phyloP scores from a whole-genome alignment of 2,113 vertebrate genomes.

The western clawed frog (Xenopus tropicalis) region DNA sequence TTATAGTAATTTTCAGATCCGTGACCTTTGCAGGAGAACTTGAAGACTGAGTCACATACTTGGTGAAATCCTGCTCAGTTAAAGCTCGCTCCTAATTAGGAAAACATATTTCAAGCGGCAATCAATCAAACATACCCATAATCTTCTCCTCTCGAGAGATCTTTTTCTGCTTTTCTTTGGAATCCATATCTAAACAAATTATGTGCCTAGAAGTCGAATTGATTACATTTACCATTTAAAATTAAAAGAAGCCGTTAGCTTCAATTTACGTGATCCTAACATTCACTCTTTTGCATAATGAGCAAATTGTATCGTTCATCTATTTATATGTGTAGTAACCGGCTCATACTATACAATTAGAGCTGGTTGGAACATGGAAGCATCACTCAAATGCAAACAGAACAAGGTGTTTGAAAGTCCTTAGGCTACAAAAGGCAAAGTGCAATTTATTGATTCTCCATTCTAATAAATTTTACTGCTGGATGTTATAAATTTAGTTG shows the following conservation, averaged over 20 bases:
- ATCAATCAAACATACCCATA: slow-evolving; percentile 47
- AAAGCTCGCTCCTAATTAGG: slow-evolving; percentile 51
- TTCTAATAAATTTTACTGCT: too few relatives aligned
- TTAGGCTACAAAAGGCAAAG: too few relatives aligned
- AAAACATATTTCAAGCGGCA: slow-evolving; percentile 48
- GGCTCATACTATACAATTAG: neutral
- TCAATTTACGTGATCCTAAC: slow-evolving; percentile 1
- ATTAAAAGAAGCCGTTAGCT: slow-evolving; percentile 34
- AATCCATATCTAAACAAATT: slow-evolving; percentile 18
- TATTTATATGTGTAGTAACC: slow-evolving; percentile 24
- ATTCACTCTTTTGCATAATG: neutral
- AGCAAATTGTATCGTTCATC: slow-evolving; percentile 29
- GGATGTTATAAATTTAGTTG: too few relatives aligned
- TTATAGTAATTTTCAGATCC: slow-evolving; percentile 61
- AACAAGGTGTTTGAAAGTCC: neutral
- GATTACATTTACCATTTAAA: slow-evolving; percentile 29
- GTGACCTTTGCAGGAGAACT: slow-evolving; percentile 48
- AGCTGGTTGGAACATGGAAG: neutral
- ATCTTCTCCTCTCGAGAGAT: slow-evolving; percentile 49
- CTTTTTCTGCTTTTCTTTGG: neutral
- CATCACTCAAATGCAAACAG: neutral
- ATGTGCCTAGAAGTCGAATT: slow-evolving; percentile 26
- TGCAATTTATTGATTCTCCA: too few relatives aligned
- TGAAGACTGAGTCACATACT: slow-evolving; percentile 45
- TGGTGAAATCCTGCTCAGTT: slow-evolving; percentile 47